Conservation (phyloP, 2,888 invertebrate genomes). For the Standfussiana lucernea region DNA sequence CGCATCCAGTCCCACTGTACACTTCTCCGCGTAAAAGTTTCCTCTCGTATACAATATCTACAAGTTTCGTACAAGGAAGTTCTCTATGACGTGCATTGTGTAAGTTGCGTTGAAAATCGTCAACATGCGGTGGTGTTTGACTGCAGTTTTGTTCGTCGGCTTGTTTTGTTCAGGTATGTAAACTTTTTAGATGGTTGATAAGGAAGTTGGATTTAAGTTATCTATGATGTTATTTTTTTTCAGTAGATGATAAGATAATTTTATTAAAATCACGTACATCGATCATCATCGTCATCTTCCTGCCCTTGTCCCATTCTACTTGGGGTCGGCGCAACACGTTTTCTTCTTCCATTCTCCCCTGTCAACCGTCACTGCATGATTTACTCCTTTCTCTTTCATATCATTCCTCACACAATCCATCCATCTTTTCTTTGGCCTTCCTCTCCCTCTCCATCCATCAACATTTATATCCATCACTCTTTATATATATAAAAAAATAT, state of each 20-base stretch:
- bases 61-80: constrained; percentile 60
- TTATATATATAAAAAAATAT: no score
- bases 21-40: constrained; percentile 80
- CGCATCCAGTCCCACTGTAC: constrained; percentile 68
- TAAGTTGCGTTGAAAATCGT: constrained; percentile 71
- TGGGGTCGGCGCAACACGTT: no score
- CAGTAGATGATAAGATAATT: not conserved
- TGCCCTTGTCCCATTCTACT: no score
- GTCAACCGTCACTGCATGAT: no score
- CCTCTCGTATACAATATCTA: constrained; percentile 30
- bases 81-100: constrained; percentile 76
- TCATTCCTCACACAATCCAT: no score
- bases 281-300: no score
- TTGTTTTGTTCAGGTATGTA: constrained; percentile 77
- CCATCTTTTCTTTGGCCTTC: no score
- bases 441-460: no score
- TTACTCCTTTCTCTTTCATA: no score
- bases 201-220: constrained; percentile 14
- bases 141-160: constrained; percentile 75
- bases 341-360: no score
- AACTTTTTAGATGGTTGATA: constrained; percentile 32
- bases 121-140: constrained; percentile 82
- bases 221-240: not conserved
- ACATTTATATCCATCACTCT: no score
- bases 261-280: no score